Percentiles rank a stretch among this genome's conserved stretches.
Evolutionary conservation across 1,140 invertebrate species (phyloP).

Genomic region (Phymorhynchus buccinoides): DNA sequence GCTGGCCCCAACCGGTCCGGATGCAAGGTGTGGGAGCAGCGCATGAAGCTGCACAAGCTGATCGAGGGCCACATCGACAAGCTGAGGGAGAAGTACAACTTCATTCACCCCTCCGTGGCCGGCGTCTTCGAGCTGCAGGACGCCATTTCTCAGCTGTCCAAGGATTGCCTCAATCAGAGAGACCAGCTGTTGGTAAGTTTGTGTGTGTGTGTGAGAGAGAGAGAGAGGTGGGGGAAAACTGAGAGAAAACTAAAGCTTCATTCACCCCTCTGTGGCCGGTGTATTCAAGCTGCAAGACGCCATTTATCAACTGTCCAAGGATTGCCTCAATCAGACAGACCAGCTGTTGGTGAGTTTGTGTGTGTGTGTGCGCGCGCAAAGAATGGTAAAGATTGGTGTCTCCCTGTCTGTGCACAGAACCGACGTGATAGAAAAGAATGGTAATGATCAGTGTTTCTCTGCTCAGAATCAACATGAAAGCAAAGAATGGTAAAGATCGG

Average conservation of each 20-base stretch:
- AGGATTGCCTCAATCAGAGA: not conserved
- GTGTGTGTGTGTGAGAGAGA: too few species aligned
- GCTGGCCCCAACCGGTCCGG: slow-evolving; percentile 29
- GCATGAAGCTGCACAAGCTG: slow-evolving; percentile 45
- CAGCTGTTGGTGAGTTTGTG: not conserved
- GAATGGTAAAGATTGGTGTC: too few species aligned
- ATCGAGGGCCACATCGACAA: slow-evolving; percentile 47
- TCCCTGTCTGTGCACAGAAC: too few species aligned
- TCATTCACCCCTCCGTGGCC: slow-evolving; percentile 11
- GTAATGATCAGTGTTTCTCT: too few species aligned
- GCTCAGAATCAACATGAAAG: too few species aligned
- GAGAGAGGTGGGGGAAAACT: too few species aligned
- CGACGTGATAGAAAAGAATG: too few species aligned
- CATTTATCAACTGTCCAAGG: slow-evolving; percentile 27
- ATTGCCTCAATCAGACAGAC: not conserved
- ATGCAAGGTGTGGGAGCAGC: slow-evolving; percentile 48
- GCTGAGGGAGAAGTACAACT: slow-evolving; percentile 27
- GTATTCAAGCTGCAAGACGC: slow-evolving; percentile 38
- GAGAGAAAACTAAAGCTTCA: slow-evolving; percentile 21
- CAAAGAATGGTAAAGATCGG: too few species aligned
- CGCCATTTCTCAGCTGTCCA: slow-evolving; percentile 34
- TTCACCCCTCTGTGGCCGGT: slow-evolving; percentile 7
- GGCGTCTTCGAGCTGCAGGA: slow-evolving; percentile 36
- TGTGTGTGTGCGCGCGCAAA: too few species aligned
- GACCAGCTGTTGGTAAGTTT: not conserved